Percentiles rank a stretch among this genome's conserved stretches.
Conservation (phyloP, 2,888 invertebrate genomes). For the Tetranychus truncatus region DNA sequence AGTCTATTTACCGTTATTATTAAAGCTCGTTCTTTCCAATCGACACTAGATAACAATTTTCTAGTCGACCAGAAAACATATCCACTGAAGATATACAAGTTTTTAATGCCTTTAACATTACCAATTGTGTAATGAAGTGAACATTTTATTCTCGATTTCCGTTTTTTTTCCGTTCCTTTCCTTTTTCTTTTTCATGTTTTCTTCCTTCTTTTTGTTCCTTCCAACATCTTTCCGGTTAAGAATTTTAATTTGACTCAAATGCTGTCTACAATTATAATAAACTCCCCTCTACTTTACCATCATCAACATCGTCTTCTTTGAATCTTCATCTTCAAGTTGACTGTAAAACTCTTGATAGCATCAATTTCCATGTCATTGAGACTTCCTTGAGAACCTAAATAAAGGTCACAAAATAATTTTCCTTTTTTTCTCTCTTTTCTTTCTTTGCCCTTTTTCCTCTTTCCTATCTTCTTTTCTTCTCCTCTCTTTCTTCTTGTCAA, state of each 20-base stretch:
- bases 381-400: conserved; percentile 1
- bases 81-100: too few relatives aligned
- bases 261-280: neutral
- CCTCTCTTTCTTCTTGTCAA: neutral
- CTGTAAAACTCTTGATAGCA: neutral
- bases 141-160: neutral
- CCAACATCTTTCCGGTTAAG: neutral
- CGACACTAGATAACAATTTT: too few relatives aligned
- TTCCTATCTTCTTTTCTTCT: neutral
- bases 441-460: neutral
- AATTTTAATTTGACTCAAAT: neutral
- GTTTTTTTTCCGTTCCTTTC: neutral
- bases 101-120: too few relatives aligned
- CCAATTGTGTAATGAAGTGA: neutral
- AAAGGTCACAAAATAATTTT: neutral
- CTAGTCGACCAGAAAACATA: too few relatives aligned
- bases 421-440: neutral
- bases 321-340: neutral
- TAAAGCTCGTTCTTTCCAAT: too few relatives aligned
- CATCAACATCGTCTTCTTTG: neutral
- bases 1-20: too few relatives aligned
- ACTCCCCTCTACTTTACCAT: neutral
- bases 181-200: neutral
- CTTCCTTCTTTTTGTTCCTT: neutral
- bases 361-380: neutral